Evolutionary conservation across 2,113 vertebrate genomes (phyloP).

Genomic region (Elaphurus davidianus): DNA sequence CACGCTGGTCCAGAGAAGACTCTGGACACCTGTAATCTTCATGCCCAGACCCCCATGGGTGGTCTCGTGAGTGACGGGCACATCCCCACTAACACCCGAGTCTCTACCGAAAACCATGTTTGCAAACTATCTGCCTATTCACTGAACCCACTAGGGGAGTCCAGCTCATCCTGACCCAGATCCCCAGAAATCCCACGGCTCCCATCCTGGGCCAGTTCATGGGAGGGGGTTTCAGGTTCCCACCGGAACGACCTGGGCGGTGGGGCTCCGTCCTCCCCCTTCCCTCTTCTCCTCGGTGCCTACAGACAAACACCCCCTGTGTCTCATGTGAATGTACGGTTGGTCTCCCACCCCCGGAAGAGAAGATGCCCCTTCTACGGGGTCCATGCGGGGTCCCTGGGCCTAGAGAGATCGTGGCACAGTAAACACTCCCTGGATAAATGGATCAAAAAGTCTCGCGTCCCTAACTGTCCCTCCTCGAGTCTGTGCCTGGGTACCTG

Average conservation of each 20-base stretch:
- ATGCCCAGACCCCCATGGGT: accelerated
- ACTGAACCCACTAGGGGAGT: no score
- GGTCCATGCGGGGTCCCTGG: not conserved
- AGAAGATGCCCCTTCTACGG: accelerated
- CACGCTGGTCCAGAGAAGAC: not conserved
- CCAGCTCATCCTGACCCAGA: not conserved
- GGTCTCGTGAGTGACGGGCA: not conserved
- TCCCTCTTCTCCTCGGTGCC: accelerated
- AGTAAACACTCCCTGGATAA: not conserved
- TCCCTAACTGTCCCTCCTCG: accelerated
- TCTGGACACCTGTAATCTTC: not conserved
- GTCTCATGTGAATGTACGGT: accelerated
- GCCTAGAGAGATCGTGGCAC: not conserved
- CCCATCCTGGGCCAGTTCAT: accelerated
- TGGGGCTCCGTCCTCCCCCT: accelerated
- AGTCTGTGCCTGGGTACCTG: accelerated
- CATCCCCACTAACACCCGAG: accelerated
- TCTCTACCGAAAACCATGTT: not conserved
- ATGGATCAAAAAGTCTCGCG: accelerated
- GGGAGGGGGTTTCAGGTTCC: not conserved
- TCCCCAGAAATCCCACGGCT: no score
- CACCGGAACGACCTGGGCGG: accelerated
- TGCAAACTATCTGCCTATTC: accelerated
- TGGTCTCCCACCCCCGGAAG: not conserved
- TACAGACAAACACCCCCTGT: accelerated